Base-by-base conservation (phyloP, 2,113 vertebrate species). In the Tautogolabrus adspersus region DNA sequence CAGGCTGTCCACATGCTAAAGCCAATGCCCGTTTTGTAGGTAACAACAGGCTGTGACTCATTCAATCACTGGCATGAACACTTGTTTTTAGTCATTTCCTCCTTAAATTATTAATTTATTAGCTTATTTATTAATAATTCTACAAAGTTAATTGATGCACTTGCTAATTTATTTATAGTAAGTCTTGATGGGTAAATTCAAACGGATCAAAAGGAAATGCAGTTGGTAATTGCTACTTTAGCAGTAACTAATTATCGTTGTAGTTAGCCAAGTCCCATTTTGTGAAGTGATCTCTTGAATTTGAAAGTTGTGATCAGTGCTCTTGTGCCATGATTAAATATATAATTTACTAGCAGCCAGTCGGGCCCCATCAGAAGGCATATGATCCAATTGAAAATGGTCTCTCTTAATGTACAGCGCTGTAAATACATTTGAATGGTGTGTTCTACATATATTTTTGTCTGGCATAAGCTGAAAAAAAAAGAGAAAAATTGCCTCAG, bases 341-440 rank as follows among this genome's bases (percentile, higher is more conserved):
- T 90, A 83, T 89, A 22, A 76, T 84, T 89, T 73, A 73, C 75
- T 88, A 88, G 75, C 73, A 86, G 83, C 78, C 81, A 77, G 77
- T 80, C 76, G 40, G 77, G 84, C 81, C 85, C 84, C 77, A 71
- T 82, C 75, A 47, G 70, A 80, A 86, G 79, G 78, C 83, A 23
- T 74, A 67, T 78, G 88, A 90, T 91, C 87, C 30, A 88, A 79
- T 82, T 60, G 63, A 74, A 87, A 52, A 85, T 72, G 83, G 89
- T 90, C 85, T 92, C 74, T 90, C 87, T 93, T 91, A 91, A 89
- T 95, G 93, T 94, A 94, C 92, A 94, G 90, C 84, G 81, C 87
- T 95, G 94, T 95, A 95, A 94, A 95, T 95, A 95, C 91, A 88
- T 94, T 93, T 94, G 87, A 93, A 93, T 93, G 88, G 92, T 88